These are phyloP conservation scores for Sebastes vulpes DNA, from an alignment of 2,797 vertebrate species.

Conservation along the genomic window DNA sequence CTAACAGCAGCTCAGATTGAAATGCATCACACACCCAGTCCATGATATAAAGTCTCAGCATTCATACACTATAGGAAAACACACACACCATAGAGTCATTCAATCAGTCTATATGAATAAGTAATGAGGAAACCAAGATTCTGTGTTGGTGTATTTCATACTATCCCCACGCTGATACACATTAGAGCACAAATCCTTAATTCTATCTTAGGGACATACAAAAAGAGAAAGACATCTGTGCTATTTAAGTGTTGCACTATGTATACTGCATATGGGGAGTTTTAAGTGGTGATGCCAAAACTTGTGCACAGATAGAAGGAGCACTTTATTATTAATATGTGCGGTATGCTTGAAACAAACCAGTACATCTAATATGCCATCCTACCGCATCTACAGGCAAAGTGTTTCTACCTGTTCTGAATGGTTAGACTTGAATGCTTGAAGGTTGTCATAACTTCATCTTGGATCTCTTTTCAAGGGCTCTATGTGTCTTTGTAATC, in stretches of 20 bases:
- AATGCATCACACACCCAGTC: background rate
- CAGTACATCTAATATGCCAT: background rate
- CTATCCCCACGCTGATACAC: background rate
- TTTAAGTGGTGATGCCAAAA: background rate
- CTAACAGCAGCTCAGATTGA: background rate
- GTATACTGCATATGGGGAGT: background rate
- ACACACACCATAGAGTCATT: background rate
- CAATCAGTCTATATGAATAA: slow-evolving; percentile 36
- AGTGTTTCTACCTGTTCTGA: background rate
- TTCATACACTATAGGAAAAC: slow-evolving; percentile 2
- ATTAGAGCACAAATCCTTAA: background rate
- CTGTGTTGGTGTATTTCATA: background rate
- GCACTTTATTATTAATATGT: background rate
- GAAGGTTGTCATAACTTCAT: background rate
- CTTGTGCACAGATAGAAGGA: background rate
- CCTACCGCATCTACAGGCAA: background rate
- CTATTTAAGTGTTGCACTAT: background rate
- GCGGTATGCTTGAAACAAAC: background rate
- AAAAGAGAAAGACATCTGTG: background rate
- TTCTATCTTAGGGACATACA: background rate
- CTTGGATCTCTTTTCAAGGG: background rate
- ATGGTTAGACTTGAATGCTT: background rate
- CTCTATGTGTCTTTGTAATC: background rate
- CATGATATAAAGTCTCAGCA: slow-evolving; percentile 16
- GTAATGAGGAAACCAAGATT: slow-evolving; percentile 12